Evolutionary conservation across 2,113 vertebrate genomes (phyloP).

Genomic region (Perca fluviatilis): DNA sequence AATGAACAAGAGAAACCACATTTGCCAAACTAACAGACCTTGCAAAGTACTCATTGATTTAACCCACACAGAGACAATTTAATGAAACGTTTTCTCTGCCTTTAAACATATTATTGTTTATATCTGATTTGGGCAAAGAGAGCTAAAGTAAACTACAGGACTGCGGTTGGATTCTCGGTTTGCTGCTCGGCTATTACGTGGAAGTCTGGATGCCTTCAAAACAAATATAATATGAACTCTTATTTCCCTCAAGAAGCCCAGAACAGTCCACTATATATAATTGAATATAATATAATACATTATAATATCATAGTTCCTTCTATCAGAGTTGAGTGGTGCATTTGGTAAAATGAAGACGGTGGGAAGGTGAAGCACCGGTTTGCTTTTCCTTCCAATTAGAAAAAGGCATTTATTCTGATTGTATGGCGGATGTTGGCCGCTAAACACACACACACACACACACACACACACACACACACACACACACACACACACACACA

Average conservation of each 20-base stretch:
- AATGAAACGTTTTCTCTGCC: constrained; percentile 7
- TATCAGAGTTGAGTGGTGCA: constrained; percentile 9
- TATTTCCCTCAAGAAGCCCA: constrained; percentile 37
- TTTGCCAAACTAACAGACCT: constrained; percentile 30
- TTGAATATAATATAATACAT: background rate
- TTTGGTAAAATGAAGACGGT: constrained; percentile 18
- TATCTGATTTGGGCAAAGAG: background rate
- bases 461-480: background rate
- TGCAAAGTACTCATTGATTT: constrained; percentile 2
- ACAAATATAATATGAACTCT: constrained; percentile 34
- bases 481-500: background rate
- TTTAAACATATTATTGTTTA: background rate
- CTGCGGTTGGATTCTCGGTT: background rate
- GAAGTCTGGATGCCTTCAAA: constrained; percentile 39
- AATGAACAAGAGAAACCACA: constrained; percentile 23
- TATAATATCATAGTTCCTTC: constrained; percentile 22
- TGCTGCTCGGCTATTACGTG: background rate
- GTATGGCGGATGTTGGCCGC: background rate
- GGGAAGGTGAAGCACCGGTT: constrained; percentile 31
- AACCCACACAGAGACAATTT: background rate
- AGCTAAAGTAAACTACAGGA: background rate
- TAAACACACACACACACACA: background rate
- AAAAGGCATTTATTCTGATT: constrained; percentile 41
- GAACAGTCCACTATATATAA: constrained; percentile 26
- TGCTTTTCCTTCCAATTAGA: constrained; percentile 37